Conservation (phyloP, 2,113 vertebrate species). For the Ptilonorhynchus violaceus region DNA sequence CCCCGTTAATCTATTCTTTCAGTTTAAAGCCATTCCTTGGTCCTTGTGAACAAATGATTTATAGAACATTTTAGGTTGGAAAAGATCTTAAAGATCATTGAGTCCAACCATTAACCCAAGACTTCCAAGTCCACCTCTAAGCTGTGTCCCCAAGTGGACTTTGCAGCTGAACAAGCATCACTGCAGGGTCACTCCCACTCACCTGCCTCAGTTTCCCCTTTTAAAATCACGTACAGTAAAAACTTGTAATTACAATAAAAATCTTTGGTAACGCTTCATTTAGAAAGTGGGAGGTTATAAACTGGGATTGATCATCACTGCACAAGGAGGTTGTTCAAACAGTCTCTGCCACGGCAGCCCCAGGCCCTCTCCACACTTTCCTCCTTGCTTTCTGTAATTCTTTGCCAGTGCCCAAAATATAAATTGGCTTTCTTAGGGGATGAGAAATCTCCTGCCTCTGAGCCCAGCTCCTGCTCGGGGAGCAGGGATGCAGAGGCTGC, state of each 20-base stretch:
- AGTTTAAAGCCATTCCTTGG: not conserved
- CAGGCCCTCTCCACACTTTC: not conserved
- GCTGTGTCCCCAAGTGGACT: not conserved
- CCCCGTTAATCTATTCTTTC: not conserved
- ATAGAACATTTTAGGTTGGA: not conserved
- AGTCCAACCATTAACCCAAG: not conserved
- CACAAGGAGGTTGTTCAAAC: not conserved
- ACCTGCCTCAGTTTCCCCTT: not conserved
- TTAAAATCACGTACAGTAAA: fast-evolving
- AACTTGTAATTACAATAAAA: not conserved
- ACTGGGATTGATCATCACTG: fast-evolving
- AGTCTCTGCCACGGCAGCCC: not conserved
- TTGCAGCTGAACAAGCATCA: not conserved
- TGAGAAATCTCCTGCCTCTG: not conserved
- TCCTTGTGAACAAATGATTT: not conserved
- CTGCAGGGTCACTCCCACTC: not conserved
- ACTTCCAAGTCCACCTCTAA: not conserved
- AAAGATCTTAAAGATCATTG: not conserved
- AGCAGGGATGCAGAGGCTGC: not conserved
- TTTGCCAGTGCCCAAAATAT: not conserved
- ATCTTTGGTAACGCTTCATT: fast-evolving
- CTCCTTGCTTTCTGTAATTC: not conserved
- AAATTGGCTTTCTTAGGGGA: not conserved
- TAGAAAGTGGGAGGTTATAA: not conserved
- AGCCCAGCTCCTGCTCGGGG: not conserved